These are phyloP conservation scores for Ectemnius cavifrons DNA, from an alignment of 2,888 invertebrate genomes.

Conservation along the genomic window DNA sequence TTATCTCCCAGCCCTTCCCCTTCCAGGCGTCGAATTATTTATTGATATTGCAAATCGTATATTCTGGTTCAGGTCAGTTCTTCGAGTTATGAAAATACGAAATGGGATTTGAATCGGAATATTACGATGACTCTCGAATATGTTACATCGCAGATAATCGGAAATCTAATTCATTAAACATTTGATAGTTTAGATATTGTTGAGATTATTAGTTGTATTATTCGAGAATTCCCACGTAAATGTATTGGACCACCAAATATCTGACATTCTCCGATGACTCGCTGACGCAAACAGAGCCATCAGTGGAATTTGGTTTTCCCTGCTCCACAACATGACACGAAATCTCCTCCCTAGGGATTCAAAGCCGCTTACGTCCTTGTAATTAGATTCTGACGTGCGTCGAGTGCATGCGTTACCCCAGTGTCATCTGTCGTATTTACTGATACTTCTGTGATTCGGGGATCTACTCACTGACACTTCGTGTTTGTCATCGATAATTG, in stretches of 20 bases:
- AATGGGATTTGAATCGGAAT: too few relatives aligned
- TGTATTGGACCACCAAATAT: background rate
- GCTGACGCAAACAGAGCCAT: slow-evolving; percentile 31
- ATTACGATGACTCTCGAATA: too few relatives aligned
- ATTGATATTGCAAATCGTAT: too few relatives aligned
- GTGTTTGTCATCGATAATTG: background rate
- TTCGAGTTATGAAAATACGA: too few relatives aligned
- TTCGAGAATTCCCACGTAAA: too few relatives aligned
- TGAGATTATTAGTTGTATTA: too few relatives aligned
- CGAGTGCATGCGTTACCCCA: slow-evolving; percentile 46
- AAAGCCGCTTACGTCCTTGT: slow-evolving; percentile 64
- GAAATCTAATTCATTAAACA: too few relatives aligned
- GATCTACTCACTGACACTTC: slow-evolving; percentile 10
- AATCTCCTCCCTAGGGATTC: slow-evolving; percentile 38
- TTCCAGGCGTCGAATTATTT: slow-evolving; percentile 9
- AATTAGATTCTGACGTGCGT: slow-evolving; percentile 72
- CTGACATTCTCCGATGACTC: background rate
- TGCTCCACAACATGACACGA: too few relatives aligned
- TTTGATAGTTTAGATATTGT: too few relatives aligned
- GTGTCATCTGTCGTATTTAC: slow-evolving; percentile 44
- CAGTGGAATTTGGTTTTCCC: too few relatives aligned
- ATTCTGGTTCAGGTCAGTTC: too few relatives aligned
- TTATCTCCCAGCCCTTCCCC: slow-evolving; percentile 28
- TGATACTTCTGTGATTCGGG: slow-evolving; percentile 20
- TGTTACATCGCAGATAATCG: too few relatives aligned